Conservation (phyloP, 2,888 invertebrate species). For the Desoria tigrina region DNA sequence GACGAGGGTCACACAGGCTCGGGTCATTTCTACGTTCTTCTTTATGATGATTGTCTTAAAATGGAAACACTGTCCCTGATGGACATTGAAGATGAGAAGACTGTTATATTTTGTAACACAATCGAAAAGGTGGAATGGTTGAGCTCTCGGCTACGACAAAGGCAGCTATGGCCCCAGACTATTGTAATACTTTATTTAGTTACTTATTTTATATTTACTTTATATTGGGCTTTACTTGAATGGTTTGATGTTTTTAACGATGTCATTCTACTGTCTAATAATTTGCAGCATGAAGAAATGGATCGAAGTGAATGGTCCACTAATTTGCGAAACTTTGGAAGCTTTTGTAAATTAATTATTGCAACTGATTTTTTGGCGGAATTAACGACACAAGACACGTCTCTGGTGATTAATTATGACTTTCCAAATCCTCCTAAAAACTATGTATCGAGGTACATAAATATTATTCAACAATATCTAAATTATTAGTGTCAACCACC, state of each 20-base stretch:
- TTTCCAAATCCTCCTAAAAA: conserved; percentile 23
- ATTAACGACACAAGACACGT: conserved; percentile 28
- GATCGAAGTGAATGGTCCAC: conserved; percentile 19
- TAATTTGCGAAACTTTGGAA: conserved; percentile 29
- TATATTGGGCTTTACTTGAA: not conserved
- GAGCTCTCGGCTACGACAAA: conserved; percentile 33
- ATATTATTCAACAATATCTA: too few species aligned
- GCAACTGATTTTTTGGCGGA: conserved; percentile 39
- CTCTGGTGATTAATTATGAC: conserved; percentile 42
- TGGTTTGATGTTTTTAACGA: too few species aligned
- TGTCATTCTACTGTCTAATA: conserved; percentile 1
- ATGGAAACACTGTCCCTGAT: conserved; percentile 31
- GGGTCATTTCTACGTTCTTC: conserved; percentile 35
- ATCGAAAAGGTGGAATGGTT: conserved; percentile 39
- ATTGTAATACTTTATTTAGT: too few species aligned
- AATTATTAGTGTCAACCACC: too few species aligned
- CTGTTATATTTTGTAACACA: conserved; percentile 43
- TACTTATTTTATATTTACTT: conserved; percentile 5
- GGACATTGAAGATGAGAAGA: conserved; percentile 39
- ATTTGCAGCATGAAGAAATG: conserved; percentile 35
- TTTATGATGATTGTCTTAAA: conserved; percentile 32
- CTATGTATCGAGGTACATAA: conserved; percentile 35
- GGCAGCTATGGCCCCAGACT: conserved; percentile 38
- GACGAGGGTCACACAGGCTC: not conserved
- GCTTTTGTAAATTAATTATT: conserved; percentile 33